Conservation (phyloP, 2,113 vertebrate genomes). For the Prietella phreatophila region DNA sequence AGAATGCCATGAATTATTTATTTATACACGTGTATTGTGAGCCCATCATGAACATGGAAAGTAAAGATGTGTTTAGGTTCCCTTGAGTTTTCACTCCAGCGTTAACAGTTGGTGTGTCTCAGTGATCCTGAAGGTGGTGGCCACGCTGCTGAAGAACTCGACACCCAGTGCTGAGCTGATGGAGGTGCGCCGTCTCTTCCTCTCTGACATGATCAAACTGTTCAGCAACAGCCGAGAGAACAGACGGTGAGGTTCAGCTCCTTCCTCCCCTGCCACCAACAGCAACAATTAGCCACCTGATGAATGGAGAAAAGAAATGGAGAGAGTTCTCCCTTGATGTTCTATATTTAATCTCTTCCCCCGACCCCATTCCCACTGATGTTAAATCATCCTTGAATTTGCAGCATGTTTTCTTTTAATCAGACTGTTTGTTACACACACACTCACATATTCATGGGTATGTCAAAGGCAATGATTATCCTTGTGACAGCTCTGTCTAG, state of each 20-base stretch:
- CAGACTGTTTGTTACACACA: conserved; percentile 50
- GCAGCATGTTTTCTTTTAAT: conserved; percentile 45
- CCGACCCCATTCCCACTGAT: conserved; percentile 28
- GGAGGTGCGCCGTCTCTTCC: conserved; percentile 95
- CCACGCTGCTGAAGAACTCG: conserved; percentile 95
- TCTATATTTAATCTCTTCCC: conserved; percentile 41
- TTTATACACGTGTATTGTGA: too few relatives aligned
- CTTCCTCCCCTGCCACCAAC: neutral
- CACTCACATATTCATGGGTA: neutral
- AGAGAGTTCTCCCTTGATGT: conserved; percentile 34
- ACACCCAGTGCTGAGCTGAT: conserved; percentile 89
- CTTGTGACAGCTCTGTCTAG: neutral
- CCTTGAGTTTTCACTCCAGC: neutral
- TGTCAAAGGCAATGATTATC: conserved; percentile 20
- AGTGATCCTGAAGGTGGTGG: conserved; percentile 84
- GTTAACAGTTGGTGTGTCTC: conserved; percentile 6
- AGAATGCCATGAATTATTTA: neutral
- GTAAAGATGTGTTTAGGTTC: neutral
- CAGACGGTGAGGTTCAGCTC: conserved; percentile 78
- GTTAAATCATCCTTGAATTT: conserved; percentile 55
- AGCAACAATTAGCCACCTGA: conserved; percentile 53
- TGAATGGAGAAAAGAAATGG: conserved; percentile 47
- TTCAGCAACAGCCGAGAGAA: conserved; percentile 99
- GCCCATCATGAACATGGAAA: neutral
- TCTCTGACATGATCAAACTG: conserved; percentile 99